Percentiles rank a stretch among this genome's conserved stretches.
phyloP scores from a whole-genome alignment of 2,797 vertebrate species.

The Macroramphosus scolopax region DNA sequence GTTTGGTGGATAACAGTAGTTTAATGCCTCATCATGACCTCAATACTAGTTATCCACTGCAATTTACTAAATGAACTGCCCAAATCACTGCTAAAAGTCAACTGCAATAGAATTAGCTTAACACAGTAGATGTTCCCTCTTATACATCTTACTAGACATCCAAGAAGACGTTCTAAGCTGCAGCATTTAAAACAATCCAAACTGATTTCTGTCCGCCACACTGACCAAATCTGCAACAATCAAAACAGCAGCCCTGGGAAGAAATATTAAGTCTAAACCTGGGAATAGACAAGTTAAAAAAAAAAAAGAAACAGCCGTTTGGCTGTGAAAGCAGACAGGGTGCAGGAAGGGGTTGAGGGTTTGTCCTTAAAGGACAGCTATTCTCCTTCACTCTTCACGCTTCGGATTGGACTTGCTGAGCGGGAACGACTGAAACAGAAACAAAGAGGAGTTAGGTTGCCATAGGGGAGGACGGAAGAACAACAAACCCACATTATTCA shows the following conservation, averaged over 20 bases:
- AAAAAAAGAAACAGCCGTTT: slow-evolving; percentile 22
- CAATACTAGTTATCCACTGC: neutral
- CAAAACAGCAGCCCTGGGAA: slow-evolving; percentile 25
- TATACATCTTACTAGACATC: neutral
- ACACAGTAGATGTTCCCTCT: slow-evolving; percentile 3
- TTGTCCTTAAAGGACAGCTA: slow-evolving; percentile 28
- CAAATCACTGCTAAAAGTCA: slow-evolving; percentile 50
- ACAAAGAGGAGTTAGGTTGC: slow-evolving; percentile 50
- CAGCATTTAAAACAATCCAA: slow-evolving; percentile 41
- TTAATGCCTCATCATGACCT: slow-evolving; percentile 1
- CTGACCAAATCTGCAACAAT: slow-evolving; percentile 19
- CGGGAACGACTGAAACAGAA: slow-evolving; percentile 81
- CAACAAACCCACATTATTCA: neutral
- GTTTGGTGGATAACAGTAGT: slow-evolving; percentile 29
- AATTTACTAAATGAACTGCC: slow-evolving; percentile 8
- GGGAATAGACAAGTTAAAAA: slow-evolving; percentile 20
- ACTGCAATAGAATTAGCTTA: slow-evolving; percentile 18
- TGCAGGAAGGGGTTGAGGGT: slow-evolving; percentile 28
- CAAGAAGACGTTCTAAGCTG: slow-evolving; percentile 10
- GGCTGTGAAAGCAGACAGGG: slow-evolving; percentile 45
- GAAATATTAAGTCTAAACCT: slow-evolving; percentile 12
- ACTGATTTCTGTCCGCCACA: slow-evolving; percentile 5
- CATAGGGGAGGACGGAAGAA: slow-evolving; percentile 37
- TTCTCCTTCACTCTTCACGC: slow-evolving; percentile 66
- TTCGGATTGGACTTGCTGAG: slow-evolving; percentile 73